Evolutionary conservation across 2,113 vertebrate genomes (phyloP), one percentile per base, ranked within the genome.

Genomic region (Gymnorhina tibicen): DNA sequence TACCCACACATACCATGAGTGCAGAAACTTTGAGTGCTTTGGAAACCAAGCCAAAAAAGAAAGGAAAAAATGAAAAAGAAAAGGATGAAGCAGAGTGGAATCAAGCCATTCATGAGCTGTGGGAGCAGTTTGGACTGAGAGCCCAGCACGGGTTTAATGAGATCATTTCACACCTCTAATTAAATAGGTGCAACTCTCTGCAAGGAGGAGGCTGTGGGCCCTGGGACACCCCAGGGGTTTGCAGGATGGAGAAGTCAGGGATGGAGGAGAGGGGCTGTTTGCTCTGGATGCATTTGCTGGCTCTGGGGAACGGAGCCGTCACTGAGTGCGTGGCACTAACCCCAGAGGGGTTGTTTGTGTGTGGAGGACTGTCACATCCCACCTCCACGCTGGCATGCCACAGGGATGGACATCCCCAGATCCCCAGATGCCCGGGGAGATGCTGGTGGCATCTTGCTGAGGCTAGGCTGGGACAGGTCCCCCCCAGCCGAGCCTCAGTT

Each of bases 111-210:
- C 0, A 3, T 70, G 19, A 80, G 59, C 55, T 84, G 72, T 58
- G 11, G 39, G 55, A 95, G 47, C 42, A 39, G 75, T 63, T 8
- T 74, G 76, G 56, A 95, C 80, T 60, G 68, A 95, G 64, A 87
- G 49, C 39, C 46, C 84, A 73, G 66, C 30, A 52, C 3, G 30
- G 66, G 28, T 89, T 87, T 94, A 95, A 87, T 87, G 77, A 94
- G 74, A 78, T 89, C 47, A 70, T 91, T 96, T 96, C 94, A 87
- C 87, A 95, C 87, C 35, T 97, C 83, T 82, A 93, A 92, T 92
- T 93, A 89, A 93, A 78, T 41, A 93, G 86, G 80, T 93, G 62
- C 26, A 50, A 46, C 24, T 35, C 28, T 50, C n/a, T 32, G 55
- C 37, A 55, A 42, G 73, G 50, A 74, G 33, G 15, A 64, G 66